phyloP scores from a whole-genome alignment of 2,113 vertebrate genomes.

The Brachyistius frenatus region DNA sequence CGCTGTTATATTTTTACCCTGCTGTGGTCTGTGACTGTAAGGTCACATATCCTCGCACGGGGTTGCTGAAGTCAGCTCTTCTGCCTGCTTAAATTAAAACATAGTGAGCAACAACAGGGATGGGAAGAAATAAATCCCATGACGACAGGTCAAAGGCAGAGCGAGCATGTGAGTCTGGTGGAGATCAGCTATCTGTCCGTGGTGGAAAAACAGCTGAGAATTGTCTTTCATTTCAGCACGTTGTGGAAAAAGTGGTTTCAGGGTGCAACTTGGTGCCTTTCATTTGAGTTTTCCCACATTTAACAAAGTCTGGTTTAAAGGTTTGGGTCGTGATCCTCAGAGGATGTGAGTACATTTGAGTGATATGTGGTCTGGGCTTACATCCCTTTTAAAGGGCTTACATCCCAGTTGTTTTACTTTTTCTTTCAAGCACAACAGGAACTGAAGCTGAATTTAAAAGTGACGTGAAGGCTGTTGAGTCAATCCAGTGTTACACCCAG shows the following conservation, averaged over 20 bases:
- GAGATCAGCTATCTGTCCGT: not conserved
- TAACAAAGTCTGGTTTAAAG: not conserved
- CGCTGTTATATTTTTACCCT: not conserved
- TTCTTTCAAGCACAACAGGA: conserved; percentile 40
- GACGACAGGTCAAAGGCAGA: conserved; percentile 46
- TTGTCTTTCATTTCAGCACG: not conserved
- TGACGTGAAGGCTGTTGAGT: not conserved
- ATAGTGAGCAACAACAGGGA: conserved; percentile 18
- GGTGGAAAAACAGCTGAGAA: not conserved
- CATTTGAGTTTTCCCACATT: not conserved
- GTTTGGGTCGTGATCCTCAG: not conserved
- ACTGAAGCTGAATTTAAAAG: conserved; percentile 73
- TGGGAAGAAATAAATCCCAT: conserved; percentile 42
- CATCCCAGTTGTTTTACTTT: conserved; percentile 11
- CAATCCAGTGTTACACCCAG: not conserved
- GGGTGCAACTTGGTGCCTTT: not conserved
- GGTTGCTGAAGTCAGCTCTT: conserved; percentile 46
- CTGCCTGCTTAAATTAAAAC: conserved; percentile 22
- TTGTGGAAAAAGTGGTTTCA: not conserved
- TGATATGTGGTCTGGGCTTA: conserved; percentile 20
- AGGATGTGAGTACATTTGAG: conserved; percentile 51
- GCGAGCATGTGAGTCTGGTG: conserved; percentile 62
- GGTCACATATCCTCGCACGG: conserved; percentile 26
- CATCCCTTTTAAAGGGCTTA: conserved; percentile 52
- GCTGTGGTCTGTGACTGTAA: conserved; percentile 28